Percentiles rank a stretch among this genome's conserved stretches.
phyloP scores from a whole-genome alignment of 2,113 vertebrate species.

The Ceyx melanurus region DNA sequence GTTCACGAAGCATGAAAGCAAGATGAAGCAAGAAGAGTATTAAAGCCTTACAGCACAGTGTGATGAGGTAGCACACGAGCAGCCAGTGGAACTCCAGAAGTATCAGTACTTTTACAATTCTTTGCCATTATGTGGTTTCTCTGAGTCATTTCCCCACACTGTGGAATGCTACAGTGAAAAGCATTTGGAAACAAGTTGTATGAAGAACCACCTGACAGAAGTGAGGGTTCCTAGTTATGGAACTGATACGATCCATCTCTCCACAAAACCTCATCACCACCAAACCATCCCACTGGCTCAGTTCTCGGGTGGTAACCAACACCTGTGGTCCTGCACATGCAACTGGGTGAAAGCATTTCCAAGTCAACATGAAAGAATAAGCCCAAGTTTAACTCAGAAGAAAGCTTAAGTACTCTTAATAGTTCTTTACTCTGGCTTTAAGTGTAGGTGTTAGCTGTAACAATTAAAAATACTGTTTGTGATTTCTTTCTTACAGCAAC shows the following conservation, averaged over 20 bases:
- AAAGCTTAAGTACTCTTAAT: background rate
- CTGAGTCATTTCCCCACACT: background rate
- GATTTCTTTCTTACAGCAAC: background rate
- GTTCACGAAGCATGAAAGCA: background rate
- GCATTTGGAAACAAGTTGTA: background rate
- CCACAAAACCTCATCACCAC: background rate
- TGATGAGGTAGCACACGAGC: background rate
- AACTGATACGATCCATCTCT: background rate
- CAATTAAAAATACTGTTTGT: background rate
- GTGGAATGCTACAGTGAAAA: background rate
- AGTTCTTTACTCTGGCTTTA: background rate
- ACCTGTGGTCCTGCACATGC: background rate
- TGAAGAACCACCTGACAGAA: background rate
- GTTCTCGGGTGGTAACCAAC: background rate
- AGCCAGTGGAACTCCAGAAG: background rate
- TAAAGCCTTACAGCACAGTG: background rate
- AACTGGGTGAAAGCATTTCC: background rate
- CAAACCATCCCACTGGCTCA: background rate
- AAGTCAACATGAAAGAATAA: background rate
- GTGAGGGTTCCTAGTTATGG: background rate
- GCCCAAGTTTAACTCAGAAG: background rate
- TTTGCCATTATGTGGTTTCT: background rate
- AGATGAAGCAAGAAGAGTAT: background rate
- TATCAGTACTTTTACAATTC: background rate
- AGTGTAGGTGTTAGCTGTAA: background rate